phyloP scores from a whole-genome alignment of 2,113 vertebrate genomes.

The Hydropotes inermis region DNA sequence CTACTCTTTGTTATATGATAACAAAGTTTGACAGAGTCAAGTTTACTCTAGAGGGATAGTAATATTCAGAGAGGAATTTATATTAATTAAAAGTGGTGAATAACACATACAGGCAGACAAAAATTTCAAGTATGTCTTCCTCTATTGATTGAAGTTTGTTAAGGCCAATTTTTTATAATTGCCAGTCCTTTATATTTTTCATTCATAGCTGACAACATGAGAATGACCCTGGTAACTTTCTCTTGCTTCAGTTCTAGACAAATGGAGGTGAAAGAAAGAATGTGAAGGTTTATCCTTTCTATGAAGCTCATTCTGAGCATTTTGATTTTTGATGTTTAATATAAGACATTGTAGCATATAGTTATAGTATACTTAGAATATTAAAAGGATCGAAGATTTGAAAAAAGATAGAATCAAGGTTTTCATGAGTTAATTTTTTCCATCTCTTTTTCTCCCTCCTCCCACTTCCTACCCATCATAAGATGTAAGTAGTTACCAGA shows the following conservation, averaged over 20 bases:
- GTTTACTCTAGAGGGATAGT: neutral
- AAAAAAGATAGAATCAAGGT: neutral
- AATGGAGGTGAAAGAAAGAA: neutral
- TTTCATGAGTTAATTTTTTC: neutral
- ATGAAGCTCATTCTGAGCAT: neutral
- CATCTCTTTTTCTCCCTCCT: neutral
- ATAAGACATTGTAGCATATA: neutral
- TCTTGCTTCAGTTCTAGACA: neutral
- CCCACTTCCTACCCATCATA: neutral
- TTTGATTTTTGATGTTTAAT: neutral
- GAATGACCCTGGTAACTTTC: neutral
- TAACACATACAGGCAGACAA: neutral
- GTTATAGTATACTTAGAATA: neutral
- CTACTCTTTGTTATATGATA: neutral
- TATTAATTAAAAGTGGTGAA: neutral
- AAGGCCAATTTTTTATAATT: neutral
- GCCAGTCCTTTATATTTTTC: neutral
- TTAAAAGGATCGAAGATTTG: neutral
- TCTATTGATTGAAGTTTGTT: neutral
- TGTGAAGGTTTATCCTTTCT: neutral
- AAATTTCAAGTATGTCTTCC: neutral
- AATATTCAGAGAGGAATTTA: neutral
- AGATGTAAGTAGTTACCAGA: neutral
- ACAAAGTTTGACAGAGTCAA: neutral
- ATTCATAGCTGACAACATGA: neutral